Evolutionary conservation across 2,113 vertebrate genomes (phyloP).

Genomic region (Conger conger): DNA sequence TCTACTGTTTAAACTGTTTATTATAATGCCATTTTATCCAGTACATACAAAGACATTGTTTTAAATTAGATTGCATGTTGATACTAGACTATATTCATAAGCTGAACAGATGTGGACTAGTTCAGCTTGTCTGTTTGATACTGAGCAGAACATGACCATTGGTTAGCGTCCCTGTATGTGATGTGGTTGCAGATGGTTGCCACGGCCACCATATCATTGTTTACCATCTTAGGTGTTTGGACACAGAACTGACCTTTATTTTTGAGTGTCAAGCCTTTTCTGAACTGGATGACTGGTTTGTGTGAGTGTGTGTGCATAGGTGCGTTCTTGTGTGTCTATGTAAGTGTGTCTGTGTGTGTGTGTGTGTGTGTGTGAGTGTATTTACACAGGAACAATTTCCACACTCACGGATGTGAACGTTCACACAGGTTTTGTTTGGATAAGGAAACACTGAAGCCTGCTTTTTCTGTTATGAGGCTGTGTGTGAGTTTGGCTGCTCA

Average conservation of each 20-base stretch:
- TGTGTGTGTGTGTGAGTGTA: too few relatives aligned
- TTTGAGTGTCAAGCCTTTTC: not conserved
- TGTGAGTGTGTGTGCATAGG: not conserved
- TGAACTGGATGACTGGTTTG: not conserved
- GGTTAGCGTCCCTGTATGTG: not conserved
- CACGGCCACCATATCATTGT: not conserved
- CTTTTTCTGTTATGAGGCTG: too few relatives aligned
- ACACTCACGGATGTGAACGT: too few relatives aligned
- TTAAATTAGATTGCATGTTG: not conserved
- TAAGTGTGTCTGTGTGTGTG: too few relatives aligned
- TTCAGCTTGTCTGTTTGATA: not conserved
- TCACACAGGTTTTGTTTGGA: too few relatives aligned
- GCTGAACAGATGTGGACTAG: not conserved
- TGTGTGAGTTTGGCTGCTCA: too few relatives aligned
- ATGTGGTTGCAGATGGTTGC: not conserved
- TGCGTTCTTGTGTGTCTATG: too few relatives aligned
- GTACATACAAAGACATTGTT: not conserved
- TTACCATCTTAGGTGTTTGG: not conserved
- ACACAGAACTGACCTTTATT: constrained; percentile 4
- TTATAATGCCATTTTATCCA: not conserved
- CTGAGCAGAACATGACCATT: not conserved
- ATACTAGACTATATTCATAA: not conserved
- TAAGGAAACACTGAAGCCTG: too few relatives aligned
- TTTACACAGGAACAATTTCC: too few relatives aligned
- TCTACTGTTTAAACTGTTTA: not conserved